These are phyloP conservation scores for Trachelus tabidus DNA, from an alignment of 2,888 invertebrate species.

Conservation along the genomic window DNA sequence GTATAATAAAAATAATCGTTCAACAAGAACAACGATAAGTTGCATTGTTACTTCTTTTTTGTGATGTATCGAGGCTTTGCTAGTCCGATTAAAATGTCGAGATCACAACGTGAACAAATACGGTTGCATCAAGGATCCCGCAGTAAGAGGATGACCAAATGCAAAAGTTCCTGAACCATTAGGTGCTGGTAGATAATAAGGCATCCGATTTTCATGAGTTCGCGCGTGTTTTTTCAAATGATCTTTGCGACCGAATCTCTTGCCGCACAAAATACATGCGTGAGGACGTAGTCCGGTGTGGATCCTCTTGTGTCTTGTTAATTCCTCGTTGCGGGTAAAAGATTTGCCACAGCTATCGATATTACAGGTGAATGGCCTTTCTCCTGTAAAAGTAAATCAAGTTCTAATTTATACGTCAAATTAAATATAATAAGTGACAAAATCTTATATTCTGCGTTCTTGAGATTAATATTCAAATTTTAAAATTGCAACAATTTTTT, in stretches of 20 bases:
- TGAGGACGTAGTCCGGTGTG: slow-evolving; percentile 89
- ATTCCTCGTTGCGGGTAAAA: slow-evolving; percentile 91
- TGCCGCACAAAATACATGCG: slow-evolving; percentile 88
- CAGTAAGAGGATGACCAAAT: slow-evolving; percentile 27
- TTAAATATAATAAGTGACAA: too few species aligned
- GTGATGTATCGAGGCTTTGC: background rate
- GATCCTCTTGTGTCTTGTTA: slow-evolving; percentile 91
- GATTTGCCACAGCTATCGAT: slow-evolving; percentile 87
- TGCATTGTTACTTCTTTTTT: background rate
- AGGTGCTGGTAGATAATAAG: slow-evolving; percentile 22
- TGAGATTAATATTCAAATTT: too few species aligned
- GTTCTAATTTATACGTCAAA: background rate
- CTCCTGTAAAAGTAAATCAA: slow-evolving; percentile 69
- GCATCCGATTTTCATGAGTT: slow-evolving; percentile 73
- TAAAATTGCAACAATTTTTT: too few species aligned
- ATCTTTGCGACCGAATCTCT: slow-evolving; percentile 93
- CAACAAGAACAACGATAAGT: background rate
- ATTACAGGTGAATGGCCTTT: slow-evolving; percentile 89
- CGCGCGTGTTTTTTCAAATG: slow-evolving; percentile 94
- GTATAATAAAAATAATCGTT: background rate
- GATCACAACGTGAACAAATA: slow-evolving; percentile 22
- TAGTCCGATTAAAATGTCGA: background rate
- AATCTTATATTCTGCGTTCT: too few species aligned
- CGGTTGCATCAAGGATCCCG: slow-evolving; percentile 29
- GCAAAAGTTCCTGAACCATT: background rate